Base-by-base conservation (phyloP, 2,797 vertebrate genomes). In the Gymnoscopelus microlampas region DNA sequence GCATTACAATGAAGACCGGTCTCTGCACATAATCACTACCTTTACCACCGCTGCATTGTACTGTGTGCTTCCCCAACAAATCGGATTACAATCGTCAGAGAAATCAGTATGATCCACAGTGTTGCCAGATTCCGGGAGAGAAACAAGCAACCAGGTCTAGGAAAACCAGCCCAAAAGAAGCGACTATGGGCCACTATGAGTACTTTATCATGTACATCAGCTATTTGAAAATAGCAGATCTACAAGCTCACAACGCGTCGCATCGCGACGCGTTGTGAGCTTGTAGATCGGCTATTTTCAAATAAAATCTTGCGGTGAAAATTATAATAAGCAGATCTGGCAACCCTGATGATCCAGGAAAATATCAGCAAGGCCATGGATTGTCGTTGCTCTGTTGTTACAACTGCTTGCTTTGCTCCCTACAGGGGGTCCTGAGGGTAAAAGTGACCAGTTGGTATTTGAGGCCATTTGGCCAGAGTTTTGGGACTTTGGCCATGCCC, bases 1-100 rank as follows among this genome's bases (percentile, higher is more conserved):
- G 89, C 85, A 91, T 90, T 73, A 87, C 88, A 91, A 91, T 88
- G 85, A 87, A 73, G 68, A 74, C 66, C 1, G 61, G 61, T 79
- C 81, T 76, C 73, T 50, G 13, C 66, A 72, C 80, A 85, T 77
- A 88, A 85, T 85, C 62, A 19, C 83, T 65, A 44, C 53, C 78
- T 78, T 84, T 66, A 66, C 77, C 80, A 71, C 68, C 23, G 72
- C 75, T 6, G 75, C 68, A 76, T 70, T 78, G 70, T 81, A 44
- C 71, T 72, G 80, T 72, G 80, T 60, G 73, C 73, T 80, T 86
- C 81, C 78, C 53, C 76, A 80, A 78, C 74, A 82, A 53, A 66
- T 59, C 58, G 19, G 50, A 69, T 67, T 51, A 32, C 53, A 60
- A 68, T 72, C 54, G 67, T 62, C 59, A 55, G 51, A 48, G 54